Conservation (phyloP, 2,797 vertebrate species). For the Meda fulgida region DNA sequence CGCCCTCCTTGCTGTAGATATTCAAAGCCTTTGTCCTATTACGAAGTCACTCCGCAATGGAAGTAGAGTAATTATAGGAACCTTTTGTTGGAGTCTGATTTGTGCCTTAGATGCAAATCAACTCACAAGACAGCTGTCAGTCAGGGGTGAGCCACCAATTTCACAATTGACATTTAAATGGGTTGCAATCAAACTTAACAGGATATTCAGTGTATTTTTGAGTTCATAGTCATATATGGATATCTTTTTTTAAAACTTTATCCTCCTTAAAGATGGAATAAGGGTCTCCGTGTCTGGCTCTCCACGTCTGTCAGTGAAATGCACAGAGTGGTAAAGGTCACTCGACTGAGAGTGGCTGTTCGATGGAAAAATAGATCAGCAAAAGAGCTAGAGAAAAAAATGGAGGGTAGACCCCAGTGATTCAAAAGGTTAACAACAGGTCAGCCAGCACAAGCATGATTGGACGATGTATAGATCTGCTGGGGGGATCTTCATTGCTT, state of each 20-base stretch:
- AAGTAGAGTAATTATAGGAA: constrained; percentile 16
- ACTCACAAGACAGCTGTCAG: constrained; percentile 72
- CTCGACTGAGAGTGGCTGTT: constrained; percentile 63
- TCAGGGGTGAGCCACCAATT: constrained; percentile 60
- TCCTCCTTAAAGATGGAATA: not conserved
- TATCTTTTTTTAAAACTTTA: not conserved
- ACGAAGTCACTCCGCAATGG: constrained; percentile 11
- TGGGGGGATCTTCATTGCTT: not conserved
- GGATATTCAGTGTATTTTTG: not conserved
- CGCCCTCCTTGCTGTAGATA: constrained; percentile 22
- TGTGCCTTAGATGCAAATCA: constrained; percentile 63
- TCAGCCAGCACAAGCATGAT: constrained; percentile 67
- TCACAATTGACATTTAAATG: constrained; percentile 65
- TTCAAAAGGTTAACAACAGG: constrained; percentile 74
- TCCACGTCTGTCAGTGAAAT: constrained; percentile 69
- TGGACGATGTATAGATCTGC: constrained; percentile 62
- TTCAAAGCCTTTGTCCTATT: constrained; percentile 20
- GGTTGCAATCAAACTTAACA: constrained; percentile 56
- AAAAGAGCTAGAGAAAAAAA: constrained; percentile 63
- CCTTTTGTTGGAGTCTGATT: constrained; percentile 22
- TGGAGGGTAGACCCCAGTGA: constrained; percentile 67
- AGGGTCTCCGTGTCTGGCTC: constrained; percentile 57
- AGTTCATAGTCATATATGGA: not conserved
- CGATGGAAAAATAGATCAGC: constrained; percentile 73
- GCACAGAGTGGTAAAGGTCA: constrained; percentile 72